Conservation (phyloP, 2,888 invertebrate genomes). For the Diogma glabrata region DNA sequence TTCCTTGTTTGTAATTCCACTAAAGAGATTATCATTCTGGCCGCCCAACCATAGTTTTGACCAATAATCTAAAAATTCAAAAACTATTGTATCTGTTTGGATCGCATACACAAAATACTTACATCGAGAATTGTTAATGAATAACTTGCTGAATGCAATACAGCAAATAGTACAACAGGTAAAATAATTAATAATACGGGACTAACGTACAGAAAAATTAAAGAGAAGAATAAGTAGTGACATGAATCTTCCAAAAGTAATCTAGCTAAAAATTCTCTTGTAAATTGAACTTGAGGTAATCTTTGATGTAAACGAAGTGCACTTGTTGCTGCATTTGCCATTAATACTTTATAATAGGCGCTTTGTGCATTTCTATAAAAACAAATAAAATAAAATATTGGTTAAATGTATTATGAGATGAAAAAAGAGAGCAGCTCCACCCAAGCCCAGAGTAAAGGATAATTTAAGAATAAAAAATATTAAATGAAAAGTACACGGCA, state of each 20-base stretch:
- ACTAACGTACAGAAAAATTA: slow-evolving; percentile 84
- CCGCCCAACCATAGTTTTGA: slow-evolving; percentile 85
- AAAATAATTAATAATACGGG: slow-evolving; percentile 82
- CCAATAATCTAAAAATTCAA: slow-evolving; percentile 60
- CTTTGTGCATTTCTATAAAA: slow-evolving; percentile 61
- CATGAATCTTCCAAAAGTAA: slow-evolving; percentile 86
- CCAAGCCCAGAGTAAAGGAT: no score
- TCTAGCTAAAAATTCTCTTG: slow-evolving; percentile 67
- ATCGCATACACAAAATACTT: slow-evolving; percentile 41
- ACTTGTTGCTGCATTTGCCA: slow-evolving; percentile 89
- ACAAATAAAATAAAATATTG: slow-evolving; percentile 20
- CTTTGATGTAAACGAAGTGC: slow-evolving; percentile 92
- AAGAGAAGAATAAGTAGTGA: slow-evolving; percentile 90
- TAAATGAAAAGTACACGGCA: no score
- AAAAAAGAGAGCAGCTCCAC: slow-evolving; percentile 9
- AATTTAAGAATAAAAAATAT: no score
- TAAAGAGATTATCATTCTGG: slow-evolving; percentile 71
- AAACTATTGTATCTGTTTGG: background rate
- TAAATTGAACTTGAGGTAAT: slow-evolving; percentile 71
- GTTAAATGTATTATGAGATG: background rate
- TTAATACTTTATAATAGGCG: slow-evolving; percentile 81
- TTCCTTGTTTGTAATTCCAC: slow-evolving; percentile 85
- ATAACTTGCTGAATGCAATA: slow-evolving; percentile 88
- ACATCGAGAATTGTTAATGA: slow-evolving; percentile 82
- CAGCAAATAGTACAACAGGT: slow-evolving; percentile 83